Conservation (phyloP, 2,797 vertebrate species). For the Phrynocephalus guinanensis region DNA sequence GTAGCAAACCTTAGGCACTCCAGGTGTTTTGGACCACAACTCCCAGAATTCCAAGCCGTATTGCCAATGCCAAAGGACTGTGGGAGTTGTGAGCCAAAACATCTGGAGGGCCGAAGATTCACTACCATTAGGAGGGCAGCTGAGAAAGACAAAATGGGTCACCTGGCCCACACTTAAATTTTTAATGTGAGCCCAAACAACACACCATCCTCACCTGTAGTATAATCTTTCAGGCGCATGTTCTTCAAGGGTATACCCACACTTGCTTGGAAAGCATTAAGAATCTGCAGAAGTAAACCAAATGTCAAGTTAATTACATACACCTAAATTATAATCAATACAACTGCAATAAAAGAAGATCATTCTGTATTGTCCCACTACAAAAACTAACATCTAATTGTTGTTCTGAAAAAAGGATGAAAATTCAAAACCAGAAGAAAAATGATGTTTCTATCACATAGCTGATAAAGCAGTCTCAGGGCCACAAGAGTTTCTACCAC, state of each 20-base stretch:
- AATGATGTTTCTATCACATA: neutral
- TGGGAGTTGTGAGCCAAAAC: too few relatives aligned
- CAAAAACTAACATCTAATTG: neutral
- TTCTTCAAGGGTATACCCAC: constrained; percentile 78
- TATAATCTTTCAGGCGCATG: constrained; percentile 80
- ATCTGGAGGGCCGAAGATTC: too few relatives aligned
- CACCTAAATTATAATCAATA: neutral
- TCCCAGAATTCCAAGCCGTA: too few relatives aligned
- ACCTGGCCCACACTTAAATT: constrained; percentile 23
- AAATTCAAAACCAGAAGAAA: neutral
- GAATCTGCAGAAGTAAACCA: constrained; percentile 74
- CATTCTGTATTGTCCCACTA: neutral
- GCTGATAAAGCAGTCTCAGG: neutral
- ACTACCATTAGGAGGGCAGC: neutral
- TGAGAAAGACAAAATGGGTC: neutral
- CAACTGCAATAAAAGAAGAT: neutral
- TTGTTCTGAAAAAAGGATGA: neutral
- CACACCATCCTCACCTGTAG: constrained; percentile 77
- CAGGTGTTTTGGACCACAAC: too few relatives aligned
- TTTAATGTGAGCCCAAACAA: constrained; percentile 16
- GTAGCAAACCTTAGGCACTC: too few relatives aligned
- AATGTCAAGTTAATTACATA: constrained; percentile 50
- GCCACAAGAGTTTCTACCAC: neutral
- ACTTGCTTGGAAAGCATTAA: constrained; percentile 76
- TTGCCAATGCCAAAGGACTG: too few relatives aligned